phyloP scores from a whole-genome alignment of 1,140 invertebrate species.

The Lordiphosa stackelbergi region DNA sequence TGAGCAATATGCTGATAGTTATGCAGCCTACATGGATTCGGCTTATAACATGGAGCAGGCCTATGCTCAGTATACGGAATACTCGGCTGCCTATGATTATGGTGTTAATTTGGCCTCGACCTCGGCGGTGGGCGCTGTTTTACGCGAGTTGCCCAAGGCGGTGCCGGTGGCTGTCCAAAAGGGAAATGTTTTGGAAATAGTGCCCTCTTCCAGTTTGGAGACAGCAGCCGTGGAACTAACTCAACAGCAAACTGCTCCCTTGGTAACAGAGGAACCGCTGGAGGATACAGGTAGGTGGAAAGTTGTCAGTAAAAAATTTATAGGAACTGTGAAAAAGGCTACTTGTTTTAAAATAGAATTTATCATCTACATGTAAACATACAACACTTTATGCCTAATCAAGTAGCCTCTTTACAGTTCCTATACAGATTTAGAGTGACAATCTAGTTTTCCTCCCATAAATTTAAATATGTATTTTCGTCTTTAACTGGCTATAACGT shows the following conservation, averaged over 20 bases:
- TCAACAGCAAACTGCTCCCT: background rate
- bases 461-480: too few species aligned
- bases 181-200: constrained; percentile 73
- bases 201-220: constrained; percentile 38
- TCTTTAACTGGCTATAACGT: too few species aligned
- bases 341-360: too few species aligned
- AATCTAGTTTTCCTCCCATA: too few species aligned
- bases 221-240: background rate
- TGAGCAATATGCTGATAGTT: constrained; percentile 43
- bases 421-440: too few species aligned
- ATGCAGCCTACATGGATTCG: constrained; percentile 60
- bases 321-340: too few species aligned
- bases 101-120: constrained; percentile 27
- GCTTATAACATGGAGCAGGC: constrained; percentile 57
- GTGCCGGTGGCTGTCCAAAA: constrained; percentile 67
- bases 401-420: too few species aligned
- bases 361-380: too few species aligned
- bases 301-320: too few species aligned
- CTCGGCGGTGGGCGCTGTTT: constrained; percentile 15
- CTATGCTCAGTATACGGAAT: constrained; percentile 56
- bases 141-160: constrained; percentile 49
- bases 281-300: constrained; percentile 38
- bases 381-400: too few species aligned
- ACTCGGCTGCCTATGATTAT: constrained; percentile 13
- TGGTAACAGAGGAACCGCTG: constrained; percentile 12